These are phyloP conservation scores for Heliconius hortense DNA, from an alignment of 2,888 invertebrate species.

Conservation along the genomic window DNA sequence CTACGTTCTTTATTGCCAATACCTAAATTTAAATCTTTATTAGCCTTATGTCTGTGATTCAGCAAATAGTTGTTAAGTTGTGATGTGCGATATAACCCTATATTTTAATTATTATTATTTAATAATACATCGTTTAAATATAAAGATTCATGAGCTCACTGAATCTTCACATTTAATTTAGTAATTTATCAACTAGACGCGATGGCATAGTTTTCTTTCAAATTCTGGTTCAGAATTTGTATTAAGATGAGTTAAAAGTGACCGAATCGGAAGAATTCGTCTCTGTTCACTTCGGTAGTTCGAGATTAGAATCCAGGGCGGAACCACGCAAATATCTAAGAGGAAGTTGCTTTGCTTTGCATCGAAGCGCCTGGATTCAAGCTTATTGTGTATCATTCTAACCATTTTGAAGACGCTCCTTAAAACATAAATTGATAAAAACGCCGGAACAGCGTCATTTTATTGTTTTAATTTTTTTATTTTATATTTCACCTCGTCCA, in stretches of 20 bases:
- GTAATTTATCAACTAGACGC: constrained; percentile 54
- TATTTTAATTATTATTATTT: constrained; percentile 57
- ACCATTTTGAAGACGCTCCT: constrained; percentile 52
- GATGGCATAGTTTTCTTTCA: constrained; percentile 60
- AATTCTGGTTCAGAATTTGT: constrained; percentile 35
- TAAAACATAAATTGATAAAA: constrained; percentile 43
- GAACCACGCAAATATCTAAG: constrained; percentile 76
- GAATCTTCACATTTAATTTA: constrained; percentile 71
- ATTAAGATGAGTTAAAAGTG: constrained; percentile 39
- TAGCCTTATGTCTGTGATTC: constrained; percentile 62
- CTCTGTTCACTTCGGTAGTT: constrained; percentile 47
- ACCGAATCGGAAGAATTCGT: constrained; percentile 42
- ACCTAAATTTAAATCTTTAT: constrained; percentile 53
- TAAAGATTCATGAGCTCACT: constrained; percentile 76
- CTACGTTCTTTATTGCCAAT: constrained; percentile 73
- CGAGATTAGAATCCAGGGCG: constrained; percentile 68
- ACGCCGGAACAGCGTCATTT: constrained; percentile 53
- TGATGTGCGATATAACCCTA: constrained; percentile 78
- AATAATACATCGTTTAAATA: constrained; percentile 63
- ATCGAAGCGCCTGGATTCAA: constrained; percentile 74
- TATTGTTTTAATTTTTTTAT: constrained; percentile 51
- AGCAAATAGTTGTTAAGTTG: constrained; percentile 78
- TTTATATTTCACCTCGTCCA: constrained; percentile 59
- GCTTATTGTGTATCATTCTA: constrained; percentile 36
- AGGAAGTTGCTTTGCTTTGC: constrained; percentile 79